Evolutionary conservation across 2,797 vertebrate species (phyloP).

Genomic region (Karalla daura): DNA sequence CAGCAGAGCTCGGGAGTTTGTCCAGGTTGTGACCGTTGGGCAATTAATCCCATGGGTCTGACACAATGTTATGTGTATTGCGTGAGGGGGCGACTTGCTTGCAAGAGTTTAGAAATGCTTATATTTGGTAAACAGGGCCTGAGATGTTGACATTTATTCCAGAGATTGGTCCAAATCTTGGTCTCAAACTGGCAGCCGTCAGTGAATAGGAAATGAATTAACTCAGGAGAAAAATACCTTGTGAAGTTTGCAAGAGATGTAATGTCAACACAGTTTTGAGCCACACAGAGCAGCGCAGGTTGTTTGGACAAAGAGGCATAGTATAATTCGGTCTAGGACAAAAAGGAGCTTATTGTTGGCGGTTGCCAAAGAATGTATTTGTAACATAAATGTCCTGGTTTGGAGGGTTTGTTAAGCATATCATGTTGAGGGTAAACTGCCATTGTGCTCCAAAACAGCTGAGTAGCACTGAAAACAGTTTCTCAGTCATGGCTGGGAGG

Average conservation of each 20-base stretch:
- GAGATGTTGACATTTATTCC: no score
- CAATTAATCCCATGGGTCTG: conserved; percentile 56
- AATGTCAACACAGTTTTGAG: conserved; percentile 26
- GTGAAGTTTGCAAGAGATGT: neutral
- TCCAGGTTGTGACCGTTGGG: conserved; percentile 67
- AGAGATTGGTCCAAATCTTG: neutral
- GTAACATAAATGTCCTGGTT: conserved; percentile 69
- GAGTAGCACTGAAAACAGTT: neutral
- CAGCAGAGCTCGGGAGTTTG: conserved; percentile 61
- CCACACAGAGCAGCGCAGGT: conserved; percentile 12
- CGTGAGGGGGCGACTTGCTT: no score
- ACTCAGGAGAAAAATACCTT: no score
- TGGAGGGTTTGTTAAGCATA: conserved; percentile 40
- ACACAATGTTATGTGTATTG: conserved; percentile 16
- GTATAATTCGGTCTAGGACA: conserved; percentile 56
- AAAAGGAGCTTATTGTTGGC: conserved; percentile 73
- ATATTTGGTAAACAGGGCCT: no score
- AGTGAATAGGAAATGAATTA: no score
- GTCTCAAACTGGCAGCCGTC: no score
- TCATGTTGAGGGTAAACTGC: conserved; percentile 39
- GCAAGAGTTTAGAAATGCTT: no score
- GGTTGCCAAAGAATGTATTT: conserved; percentile 75
- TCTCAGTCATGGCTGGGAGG: neutral
- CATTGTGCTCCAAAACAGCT: conserved; percentile 27
- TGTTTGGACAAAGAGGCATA: conserved; percentile 63